Evolutionary conservation across 2,113 vertebrate species (phyloP).

Genomic region (Tricholaema leucomelas): DNA sequence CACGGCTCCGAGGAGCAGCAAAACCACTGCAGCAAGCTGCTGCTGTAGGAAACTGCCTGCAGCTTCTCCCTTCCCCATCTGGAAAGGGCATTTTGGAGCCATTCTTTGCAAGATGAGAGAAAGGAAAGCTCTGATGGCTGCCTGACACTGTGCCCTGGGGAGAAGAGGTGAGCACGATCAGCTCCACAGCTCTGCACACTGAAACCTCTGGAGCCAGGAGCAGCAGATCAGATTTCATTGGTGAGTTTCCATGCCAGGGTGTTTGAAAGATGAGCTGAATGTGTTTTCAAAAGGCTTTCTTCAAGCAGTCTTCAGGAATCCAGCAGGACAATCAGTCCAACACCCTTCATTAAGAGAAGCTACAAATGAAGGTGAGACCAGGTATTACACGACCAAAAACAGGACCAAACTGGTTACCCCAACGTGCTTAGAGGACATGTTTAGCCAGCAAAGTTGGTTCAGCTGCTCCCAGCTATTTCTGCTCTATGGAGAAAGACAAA

Average conservation of each 20-base stretch:
- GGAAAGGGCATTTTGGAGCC: neutral
- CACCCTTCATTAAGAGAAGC: neutral
- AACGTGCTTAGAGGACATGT: neutral
- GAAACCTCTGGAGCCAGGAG: neutral
- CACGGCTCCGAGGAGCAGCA: neutral
- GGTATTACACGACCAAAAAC: neutral
- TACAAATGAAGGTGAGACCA: neutral
- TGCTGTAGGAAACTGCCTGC: neutral
- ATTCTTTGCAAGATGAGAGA: neutral
- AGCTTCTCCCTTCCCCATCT: neutral
- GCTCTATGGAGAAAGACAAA: constrained; percentile 41
- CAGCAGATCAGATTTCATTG: constrained; percentile 4
- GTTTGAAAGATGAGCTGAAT: constrained; percentile 32
- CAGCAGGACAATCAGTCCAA: neutral
- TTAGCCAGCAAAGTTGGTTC: constrained; percentile 50
- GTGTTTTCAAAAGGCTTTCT: neutral
- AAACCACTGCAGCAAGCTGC: neutral
- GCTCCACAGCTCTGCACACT: neutral
- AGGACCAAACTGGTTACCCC: constrained; percentile 48
- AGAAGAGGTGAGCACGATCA: neutral
- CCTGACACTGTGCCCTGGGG: neutral
- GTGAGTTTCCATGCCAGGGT: neutral
- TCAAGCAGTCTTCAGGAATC: constrained; percentile 32
- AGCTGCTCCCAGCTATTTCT: constrained; percentile 43
- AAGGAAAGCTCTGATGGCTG: neutral